Base-by-base conservation (phyloP, 2,113 vertebrate species). In the Chrysemys picta region DNA sequence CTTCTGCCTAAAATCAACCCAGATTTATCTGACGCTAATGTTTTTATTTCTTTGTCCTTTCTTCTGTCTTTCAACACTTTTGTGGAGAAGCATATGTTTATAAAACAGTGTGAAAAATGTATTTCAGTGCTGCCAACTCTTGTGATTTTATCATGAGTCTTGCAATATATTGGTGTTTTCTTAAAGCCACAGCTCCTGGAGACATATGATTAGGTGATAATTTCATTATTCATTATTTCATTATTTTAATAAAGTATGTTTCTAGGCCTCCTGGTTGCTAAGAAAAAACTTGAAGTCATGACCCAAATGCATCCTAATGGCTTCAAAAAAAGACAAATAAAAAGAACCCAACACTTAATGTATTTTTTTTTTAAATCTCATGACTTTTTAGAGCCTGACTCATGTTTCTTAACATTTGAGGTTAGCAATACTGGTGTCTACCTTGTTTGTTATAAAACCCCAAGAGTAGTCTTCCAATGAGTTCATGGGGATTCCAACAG, bases 191-290 rank as follows among this genome's bases (percentile, higher is more conserved):
- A 79, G 4, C 42, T 96, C 72, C 42, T 47, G 75, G 57, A 95
- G 29, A 8, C 0, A 0, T 31, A 5, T 8, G 85, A 86, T 49
- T 9, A 53, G 80, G 38, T 47, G 17, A 54, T 21, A 45, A 1
- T n/a, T 31, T 2, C 8, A 83, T 1, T 2, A 76, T 78, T 22
- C 3, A 59, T 45, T 25, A 25, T 80, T 78, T 22, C 3, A 59
- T 45, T 25, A 25, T 79, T 72, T 57, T 42, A 27, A 57, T 81
- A 88, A 83, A 52, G 2, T 59, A 9, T 25, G 11, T 8, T 24
- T 56, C 29, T 50, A 78, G 42, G 35, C 16, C 31, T 76, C 11
- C 22, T 21, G 29, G 24, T 72, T 27, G 80, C 62, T 69, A 91
- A 21, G 7, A 13, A 21, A 49, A 49, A 25, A 52, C 45, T 50